Evolutionary conservation across 1,140 invertebrate genomes (phyloP).

Genomic region (Catajapyx aquilonaris): DNA sequence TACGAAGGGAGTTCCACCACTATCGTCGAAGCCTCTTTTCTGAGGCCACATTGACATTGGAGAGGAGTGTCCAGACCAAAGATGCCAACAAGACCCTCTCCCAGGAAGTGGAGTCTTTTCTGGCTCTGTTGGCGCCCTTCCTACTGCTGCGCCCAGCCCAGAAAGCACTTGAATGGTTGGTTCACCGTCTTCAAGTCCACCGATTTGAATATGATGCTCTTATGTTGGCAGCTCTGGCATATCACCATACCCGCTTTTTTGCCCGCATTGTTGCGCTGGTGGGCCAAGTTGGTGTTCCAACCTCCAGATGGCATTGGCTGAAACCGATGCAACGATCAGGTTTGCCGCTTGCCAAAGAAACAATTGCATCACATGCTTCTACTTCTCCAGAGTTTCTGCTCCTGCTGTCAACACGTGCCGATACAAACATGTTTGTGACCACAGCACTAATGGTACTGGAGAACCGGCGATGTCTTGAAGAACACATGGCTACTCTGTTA

Average conservation of each 20-base stretch:
- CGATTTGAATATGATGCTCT: slow-evolving; percentile 64
- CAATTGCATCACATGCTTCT: slow-evolving; percentile 47
- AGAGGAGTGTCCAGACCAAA: slow-evolving; percentile 50
- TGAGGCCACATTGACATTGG: slow-evolving; percentile 43
- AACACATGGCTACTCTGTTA: slow-evolving; percentile 42
- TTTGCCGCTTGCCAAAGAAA: slow-evolving; percentile 39
- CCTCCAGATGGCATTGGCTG: slow-evolving; percentile 59
- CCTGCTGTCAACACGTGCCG: slow-evolving; percentile 39
- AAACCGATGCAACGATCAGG: slow-evolving; percentile 45
- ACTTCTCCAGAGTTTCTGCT: slow-evolving; percentile 44
- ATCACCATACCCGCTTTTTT: slow-evolving; percentile 79
- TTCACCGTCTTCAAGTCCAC: slow-evolving; percentile 69
- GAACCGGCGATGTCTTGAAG: no score
- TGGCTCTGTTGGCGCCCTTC: slow-evolving; percentile 64
- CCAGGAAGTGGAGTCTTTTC: slow-evolving; percentile 51
- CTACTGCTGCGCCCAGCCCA: slow-evolving; percentile 62
- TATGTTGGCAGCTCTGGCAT: slow-evolving; percentile 61
- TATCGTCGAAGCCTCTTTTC: slow-evolving; percentile 60
- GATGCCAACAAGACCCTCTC: slow-evolving; percentile 57
- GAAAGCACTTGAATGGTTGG: slow-evolving; percentile 81
- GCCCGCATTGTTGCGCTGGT: slow-evolving; percentile 56
- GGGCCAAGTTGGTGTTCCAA: slow-evolving; percentile 31
- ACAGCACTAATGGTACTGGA: slow-evolving; percentile 28
- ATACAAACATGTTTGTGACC: slow-evolving; percentile 44
- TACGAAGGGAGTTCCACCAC: slow-evolving; percentile 44